Evolutionary conservation across 2,888 invertebrate species (phyloP), one percentile per base, ranked within the genome.

Genomic region (Druceiella hillmani): DNA sequence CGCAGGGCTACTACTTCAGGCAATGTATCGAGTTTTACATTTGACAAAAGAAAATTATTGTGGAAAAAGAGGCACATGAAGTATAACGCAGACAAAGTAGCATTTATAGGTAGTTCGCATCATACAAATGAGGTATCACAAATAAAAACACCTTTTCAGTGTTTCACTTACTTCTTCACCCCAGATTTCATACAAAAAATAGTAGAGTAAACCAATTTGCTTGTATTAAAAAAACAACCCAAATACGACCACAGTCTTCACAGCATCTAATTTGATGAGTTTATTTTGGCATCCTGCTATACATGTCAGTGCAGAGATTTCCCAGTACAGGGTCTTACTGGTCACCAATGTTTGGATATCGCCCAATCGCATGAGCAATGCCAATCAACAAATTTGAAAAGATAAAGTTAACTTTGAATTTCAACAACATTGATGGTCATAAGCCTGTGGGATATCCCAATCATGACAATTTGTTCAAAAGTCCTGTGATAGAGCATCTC

Each of bases 311-410:
- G 33, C 9, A 17, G 4, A 46, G 47, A 44, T 50, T 33, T 46
- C 51, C 51, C 32, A 50, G 40, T 41, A 44, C 35, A 35, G 45
- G 50, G 43, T 50, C 48, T 41, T 52, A 50, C 41, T 52, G 51
- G 51, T 38, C 43, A 2, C 35, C 38, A n/a, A 45, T 29, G 36
- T 46, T 49, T 47, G 51, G 50, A 4, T 51, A 46, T 49, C 45
- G 47, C 2, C 49, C 46, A 6, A 49, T 51, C 41, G 40, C 33
- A 36, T 39, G 40, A 38, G 48, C 43, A 40, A 52, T 53, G 50
- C 41, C 48, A 40, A 33, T 51, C 25, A 52, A 53, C 39, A 47
- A 43, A 5, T 55, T 52, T 51, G 51, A 54, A 39, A 51, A 47
- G 46, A 46, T 47, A 40, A 20, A 20, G 22, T 43, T 42, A 40